Conservation (phyloP, 1,140 invertebrate genomes). For the Capitella teleta region DNA sequence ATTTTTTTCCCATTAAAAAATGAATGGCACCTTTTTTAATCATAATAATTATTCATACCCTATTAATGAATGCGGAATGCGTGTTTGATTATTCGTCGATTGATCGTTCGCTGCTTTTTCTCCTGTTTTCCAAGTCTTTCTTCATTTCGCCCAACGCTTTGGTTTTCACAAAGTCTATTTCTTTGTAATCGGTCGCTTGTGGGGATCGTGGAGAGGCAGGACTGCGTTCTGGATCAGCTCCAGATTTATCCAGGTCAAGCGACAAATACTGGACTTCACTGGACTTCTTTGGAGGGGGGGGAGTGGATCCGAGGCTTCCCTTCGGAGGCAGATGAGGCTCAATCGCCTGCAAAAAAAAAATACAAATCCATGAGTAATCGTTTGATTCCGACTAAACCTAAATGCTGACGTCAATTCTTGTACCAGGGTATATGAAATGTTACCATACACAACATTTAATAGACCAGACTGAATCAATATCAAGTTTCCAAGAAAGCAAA, state of each 20-base stretch:
- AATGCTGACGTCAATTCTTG: no score
- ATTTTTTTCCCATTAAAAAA: no score
- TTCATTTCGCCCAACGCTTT: conserved; percentile 9
- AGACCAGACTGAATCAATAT: no score
- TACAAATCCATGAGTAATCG: no score
- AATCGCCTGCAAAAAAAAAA: neutral
- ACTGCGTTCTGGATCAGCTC: neutral
- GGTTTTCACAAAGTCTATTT: conserved; percentile 13
- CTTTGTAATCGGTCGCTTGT: conserved; percentile 7
- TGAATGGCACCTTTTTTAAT: no score
- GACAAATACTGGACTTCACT: conserved; percentile 4
- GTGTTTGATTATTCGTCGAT: conserved; percentile 10
- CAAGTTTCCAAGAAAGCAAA: no score
- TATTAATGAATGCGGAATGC: no score
- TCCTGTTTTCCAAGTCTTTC: conserved; percentile 9
- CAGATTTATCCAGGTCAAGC: neutral
- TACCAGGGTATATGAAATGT: no score
- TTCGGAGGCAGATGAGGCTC: neutral
- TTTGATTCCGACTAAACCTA: no score
- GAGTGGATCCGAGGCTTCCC: neutral
- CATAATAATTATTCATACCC: no score
- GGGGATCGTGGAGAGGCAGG: neutral
- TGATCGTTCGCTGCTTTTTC: conserved; percentile 11
- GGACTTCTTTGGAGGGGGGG: neutral
- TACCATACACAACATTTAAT: no score